phyloP scores from a whole-genome alignment of 1,140 invertebrate species.

The Musca domestica region DNA sequence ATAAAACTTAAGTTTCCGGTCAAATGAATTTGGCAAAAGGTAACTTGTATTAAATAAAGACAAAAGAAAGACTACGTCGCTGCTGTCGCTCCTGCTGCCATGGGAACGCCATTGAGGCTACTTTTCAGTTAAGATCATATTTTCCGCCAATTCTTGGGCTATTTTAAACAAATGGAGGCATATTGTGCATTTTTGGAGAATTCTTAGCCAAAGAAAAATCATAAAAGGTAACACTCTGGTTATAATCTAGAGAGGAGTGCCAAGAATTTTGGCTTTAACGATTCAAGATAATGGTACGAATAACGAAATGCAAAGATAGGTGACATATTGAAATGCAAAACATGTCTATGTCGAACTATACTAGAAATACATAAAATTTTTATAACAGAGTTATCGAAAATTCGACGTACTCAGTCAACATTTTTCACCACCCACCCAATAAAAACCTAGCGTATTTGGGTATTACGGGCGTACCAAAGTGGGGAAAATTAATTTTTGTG shows the following conservation, averaged over 20 bases:
- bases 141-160: background rate
- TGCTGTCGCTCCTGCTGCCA: no score
- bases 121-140: background rate
- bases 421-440: no score
- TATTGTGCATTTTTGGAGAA: background rate
- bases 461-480: no score
- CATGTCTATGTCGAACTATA: no score
- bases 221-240: constrained; percentile 3
- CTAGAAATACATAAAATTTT: no score
- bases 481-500: no score
- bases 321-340: no score
- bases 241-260: constrained; percentile 15
- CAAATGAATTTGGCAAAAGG: constrained; percentile 53
- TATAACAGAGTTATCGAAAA: no score
- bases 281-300: no score
- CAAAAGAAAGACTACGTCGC: background rate
- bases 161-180: background rate
- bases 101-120: constrained; percentile 2
- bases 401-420: no score
- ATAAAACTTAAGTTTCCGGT: constrained; percentile 54
- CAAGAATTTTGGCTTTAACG: background rate
- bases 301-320: no score
- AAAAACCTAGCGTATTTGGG: no score
- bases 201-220: background rate
- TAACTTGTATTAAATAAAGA: constrained; percentile 30